phyloP scores from a whole-genome alignment of 2,113 vertebrate genomes.

The Phrynosoma blainvillii region DNA sequence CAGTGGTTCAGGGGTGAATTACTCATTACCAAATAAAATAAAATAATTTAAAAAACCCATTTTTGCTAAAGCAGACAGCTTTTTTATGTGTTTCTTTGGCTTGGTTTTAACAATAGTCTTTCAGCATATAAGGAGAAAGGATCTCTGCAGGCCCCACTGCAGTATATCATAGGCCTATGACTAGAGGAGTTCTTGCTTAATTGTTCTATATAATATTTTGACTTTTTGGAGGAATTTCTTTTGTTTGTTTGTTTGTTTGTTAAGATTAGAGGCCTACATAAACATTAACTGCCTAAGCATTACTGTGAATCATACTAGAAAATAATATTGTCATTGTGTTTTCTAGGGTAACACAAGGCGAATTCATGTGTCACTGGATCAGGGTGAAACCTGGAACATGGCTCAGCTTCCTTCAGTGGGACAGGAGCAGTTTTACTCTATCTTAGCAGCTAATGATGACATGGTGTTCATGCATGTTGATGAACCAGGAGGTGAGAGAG shows the following conservation, averaged over 20 bases:
- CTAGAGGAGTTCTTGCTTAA: not conserved
- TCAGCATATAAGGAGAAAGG: not conserved
- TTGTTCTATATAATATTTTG: not conserved
- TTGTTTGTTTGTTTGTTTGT: not conserved
- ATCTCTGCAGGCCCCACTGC: not conserved
- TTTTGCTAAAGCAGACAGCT: not conserved
- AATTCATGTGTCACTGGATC: conserved; percentile 89
- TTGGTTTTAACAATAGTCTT: not conserved
- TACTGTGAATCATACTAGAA: not conserved
- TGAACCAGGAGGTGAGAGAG: conserved; percentile 85
- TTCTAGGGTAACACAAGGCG: conserved; percentile 82
- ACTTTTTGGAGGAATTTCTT: not conserved
- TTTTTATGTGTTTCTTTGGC: no score
- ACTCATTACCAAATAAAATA: no score
- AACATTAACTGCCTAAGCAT: not conserved
- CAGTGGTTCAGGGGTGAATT: not conserved
- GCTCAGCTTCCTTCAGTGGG: conserved; percentile 92
- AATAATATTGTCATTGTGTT: not conserved
- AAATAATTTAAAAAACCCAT: not conserved
- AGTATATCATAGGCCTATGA: not conserved
- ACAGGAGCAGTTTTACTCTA: conserved; percentile 95
- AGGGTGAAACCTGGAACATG: conserved; percentile 90
- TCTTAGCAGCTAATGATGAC: conserved; percentile 89
- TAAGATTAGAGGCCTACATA: fast-evolving
- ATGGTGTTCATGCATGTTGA: conserved; percentile 98